Evolutionary conservation across 2,888 invertebrate genomes (phyloP).

Genomic region (Andrena camellia): DNA sequence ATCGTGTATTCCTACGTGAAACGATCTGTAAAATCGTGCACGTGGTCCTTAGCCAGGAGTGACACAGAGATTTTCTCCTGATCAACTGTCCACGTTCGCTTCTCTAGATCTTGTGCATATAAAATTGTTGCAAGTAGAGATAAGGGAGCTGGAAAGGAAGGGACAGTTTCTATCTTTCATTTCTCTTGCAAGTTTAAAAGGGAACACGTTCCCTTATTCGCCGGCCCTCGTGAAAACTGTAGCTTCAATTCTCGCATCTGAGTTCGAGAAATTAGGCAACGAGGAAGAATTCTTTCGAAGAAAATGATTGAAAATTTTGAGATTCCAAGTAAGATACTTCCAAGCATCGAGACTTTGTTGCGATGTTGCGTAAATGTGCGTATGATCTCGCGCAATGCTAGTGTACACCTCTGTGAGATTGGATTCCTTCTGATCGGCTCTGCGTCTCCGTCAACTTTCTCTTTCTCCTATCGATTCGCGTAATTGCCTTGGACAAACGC

Average conservation of each 20-base stretch:
- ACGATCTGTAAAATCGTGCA: slow-evolving; percentile 72
- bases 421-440: slow-evolving; percentile 41
- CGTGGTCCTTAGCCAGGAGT: neutral
- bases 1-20: slow-evolving; percentile 64
- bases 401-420: slow-evolving; percentile 50
- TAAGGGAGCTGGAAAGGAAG: too few species aligned
- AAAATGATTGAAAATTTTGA: neutral
- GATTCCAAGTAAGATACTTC: neutral
- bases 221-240: too few species aligned
- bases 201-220: too few species aligned
- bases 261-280: too few species aligned
- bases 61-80: too few species aligned
- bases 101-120: too few species aligned
- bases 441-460: slow-evolving; percentile 64
- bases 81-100: too few species aligned
- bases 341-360: slow-evolving; percentile 55
- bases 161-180: too few species aligned
- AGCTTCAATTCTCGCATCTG: too few species aligned
- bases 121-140: too few species aligned
- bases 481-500: slow-evolving; percentile 61
- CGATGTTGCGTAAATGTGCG: slow-evolving; percentile 30
- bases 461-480: slow-evolving; percentile 62
- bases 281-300: neutral
- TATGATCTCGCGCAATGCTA: slow-evolving; percentile 11
- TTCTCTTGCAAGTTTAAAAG: too few species aligned